Base-by-base conservation (phyloP, 2,888 invertebrate species). In the Acleris cristana region DNA sequence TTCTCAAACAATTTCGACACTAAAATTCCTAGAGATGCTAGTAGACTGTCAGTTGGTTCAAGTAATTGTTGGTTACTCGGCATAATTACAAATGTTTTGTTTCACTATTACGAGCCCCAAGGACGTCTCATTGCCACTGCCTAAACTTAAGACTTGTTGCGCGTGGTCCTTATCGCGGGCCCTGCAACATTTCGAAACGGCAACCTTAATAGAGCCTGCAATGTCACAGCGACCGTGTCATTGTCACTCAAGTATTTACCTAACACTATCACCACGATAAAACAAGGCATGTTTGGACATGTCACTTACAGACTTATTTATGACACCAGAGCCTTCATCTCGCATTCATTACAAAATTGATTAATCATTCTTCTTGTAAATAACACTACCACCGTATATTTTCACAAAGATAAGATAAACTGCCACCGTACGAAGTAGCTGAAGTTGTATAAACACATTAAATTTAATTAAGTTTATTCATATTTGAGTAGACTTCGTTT, bases 381-480 rank as follows among this genome's bases (percentile, higher is more conserved):
- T 79, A 87, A 63, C 69, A 84, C 88, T 86, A 86, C 89, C 79
- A 86, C 89, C 79, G 81, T 80, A 79, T 80, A 77, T 79, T 71
- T 69, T 71, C 64, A 71, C 60, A 69, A 58, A 74, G 88, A 91
- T 90, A 90, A 89, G 86, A 85, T 86, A 84, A 76, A 44, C 8
- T 51, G 59, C 19, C 34, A n/a, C 30, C 51, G 55, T 53, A 16
- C 45, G n/a, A 62, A 53, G 65, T 52, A 58, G 23, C 63, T 67
- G 58, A 67, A 58, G 53, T 16, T 8, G 26, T 56, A 56, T 44
- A 55, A 44, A 65, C 60, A 60, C 65, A 62, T 51, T 44, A 56
- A 30, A 63, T 63, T 54, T 63, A 67, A 67, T 56, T 65, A 69
- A 69, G 49, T 61, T 54, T 69, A 53, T 60, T 69, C 69, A 62